phyloP scores from a whole-genome alignment of 2,113 vertebrate species.

The Phaethornis superciliosus region DNA sequence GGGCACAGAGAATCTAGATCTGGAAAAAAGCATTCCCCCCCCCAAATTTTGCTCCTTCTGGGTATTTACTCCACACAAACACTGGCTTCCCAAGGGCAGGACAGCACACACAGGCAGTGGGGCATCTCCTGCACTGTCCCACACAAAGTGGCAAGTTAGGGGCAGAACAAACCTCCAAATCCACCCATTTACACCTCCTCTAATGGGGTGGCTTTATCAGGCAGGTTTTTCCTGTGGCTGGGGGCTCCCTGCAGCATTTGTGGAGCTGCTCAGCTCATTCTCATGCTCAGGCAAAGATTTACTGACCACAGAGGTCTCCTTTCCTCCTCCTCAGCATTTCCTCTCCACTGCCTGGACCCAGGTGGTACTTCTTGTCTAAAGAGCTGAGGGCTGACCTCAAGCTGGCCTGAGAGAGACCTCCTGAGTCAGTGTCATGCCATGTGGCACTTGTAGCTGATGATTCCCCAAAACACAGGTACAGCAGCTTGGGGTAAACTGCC shows the following conservation, averaged over 20 bases:
- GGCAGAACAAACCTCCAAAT: background rate
- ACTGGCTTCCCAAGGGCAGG: background rate
- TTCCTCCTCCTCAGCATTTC: background rate
- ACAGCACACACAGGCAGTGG: fast-evolving
- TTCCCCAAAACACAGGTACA: background rate
- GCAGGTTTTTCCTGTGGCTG: background rate
- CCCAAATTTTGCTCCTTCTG: background rate
- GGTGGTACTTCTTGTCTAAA: background rate
- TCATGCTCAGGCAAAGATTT: background rate
- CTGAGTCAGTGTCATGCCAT: background rate
- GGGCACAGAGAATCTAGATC: background rate
- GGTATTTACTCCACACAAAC: background rate
- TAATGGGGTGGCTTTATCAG: background rate
- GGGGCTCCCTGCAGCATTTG: background rate
- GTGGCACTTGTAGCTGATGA: background rate
- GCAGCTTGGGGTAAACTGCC: background rate
- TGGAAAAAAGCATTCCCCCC: background rate
- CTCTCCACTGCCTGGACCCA: background rate
- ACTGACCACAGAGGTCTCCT: background rate
- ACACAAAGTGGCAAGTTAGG: background rate
- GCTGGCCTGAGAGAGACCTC: background rate
- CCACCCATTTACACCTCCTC: background rate
- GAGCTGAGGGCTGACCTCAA: background rate
- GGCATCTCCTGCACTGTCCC: too few species aligned
- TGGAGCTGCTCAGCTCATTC: background rate